Conservation (phyloP, 37 sponge, comb jelly and placozoan genomes). For the Cladorhizidae sp. region DNA sequence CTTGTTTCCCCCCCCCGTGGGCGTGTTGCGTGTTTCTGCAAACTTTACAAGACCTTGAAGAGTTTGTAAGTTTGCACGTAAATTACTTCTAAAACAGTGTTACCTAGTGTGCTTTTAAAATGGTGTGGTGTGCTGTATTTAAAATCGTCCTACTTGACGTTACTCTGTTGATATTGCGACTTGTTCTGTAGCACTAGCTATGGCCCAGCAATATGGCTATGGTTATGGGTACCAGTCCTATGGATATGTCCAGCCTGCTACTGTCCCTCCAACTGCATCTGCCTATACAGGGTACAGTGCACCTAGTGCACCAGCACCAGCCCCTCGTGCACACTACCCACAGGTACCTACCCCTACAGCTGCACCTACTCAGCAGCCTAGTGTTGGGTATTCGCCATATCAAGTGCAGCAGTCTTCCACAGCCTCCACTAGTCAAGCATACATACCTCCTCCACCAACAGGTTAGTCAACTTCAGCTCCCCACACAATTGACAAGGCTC, state of each 20-base stretch:
- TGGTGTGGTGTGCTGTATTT: conserved; percentile 8
- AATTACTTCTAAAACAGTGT: too few relatives aligned
- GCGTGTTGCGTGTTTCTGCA: too few relatives aligned
- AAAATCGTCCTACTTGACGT: not conserved
- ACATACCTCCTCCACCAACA: not conserved
- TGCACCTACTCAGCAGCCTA: not conserved
- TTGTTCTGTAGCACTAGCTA: conserved; percentile 1
- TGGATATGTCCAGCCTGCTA: conserved; percentile 24
- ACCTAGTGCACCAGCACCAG: conserved; percentile 2
- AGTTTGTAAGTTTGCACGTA: too few relatives aligned
- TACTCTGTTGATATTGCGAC: not conserved
- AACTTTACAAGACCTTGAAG: too few relatives aligned
- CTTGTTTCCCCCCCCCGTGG: too few relatives aligned
- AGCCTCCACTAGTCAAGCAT: not conserved
- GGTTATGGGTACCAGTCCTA: conserved; percentile 55
- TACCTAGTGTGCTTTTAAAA: not conserved
- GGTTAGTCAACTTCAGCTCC: not conserved
- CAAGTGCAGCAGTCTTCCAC: not conserved
- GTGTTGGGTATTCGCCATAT: conserved; percentile 1
- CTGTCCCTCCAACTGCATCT: not conserved
- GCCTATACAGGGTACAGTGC: not conserved
- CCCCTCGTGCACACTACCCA: not conserved
- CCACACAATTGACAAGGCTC: not conserved
- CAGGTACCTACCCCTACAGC: not conserved
- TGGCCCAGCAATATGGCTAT: conserved; percentile 55